Evolutionary conservation across 2,797 vertebrate species (phyloP), one percentile per base, ranked within the genome.

Genomic region (Cyclura pinguis): DNA sequence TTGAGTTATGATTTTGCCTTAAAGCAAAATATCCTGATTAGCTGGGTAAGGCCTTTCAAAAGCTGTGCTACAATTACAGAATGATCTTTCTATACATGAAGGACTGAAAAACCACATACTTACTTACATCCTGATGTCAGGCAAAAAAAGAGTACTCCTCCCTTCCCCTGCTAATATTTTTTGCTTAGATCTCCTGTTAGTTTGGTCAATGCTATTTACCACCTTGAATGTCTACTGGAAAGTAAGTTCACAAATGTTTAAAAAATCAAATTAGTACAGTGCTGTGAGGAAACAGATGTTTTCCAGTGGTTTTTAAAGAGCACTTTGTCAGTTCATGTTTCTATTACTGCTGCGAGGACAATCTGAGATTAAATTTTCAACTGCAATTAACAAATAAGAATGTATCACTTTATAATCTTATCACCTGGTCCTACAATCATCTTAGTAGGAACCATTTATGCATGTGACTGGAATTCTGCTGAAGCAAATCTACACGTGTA

Each of bases 371-470:
- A 83, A 42, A 32, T 57, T 64, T 59, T 88, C 80, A 88, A 59
- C 24, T 3, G 82, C 87, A 88, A 32, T 73, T 57, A 80, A 80
- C 57, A 80, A 88, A 88, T 55, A 73, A 59, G 4, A 13, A 89
- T 32, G 3, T n/a, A 88, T 38, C 50, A 52, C 24, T 55, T 55
- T 47, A 72, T 32, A 24, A 76, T 50, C 80, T 76, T 74, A 10
- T 84, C 69, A 84, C 20, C 80, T 76, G 69, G 57, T 84, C 64
- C 32, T 82, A n/a, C 64, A 88, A 32, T 82, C 50, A 6, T 88
- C n/a, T 74, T 88, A 38, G 16, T 62, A 55, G 12, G 1, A 76
- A 62, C 6, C 73, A 6, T 1, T 8, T 89, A 57, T 67, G 42
- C 13, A 77, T 62, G 35, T 32, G 77, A 77, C 42, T 84, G 69